Conservation (phyloP, 2,113 vertebrate genomes). For the Trematomus loennbergii region DNA sequence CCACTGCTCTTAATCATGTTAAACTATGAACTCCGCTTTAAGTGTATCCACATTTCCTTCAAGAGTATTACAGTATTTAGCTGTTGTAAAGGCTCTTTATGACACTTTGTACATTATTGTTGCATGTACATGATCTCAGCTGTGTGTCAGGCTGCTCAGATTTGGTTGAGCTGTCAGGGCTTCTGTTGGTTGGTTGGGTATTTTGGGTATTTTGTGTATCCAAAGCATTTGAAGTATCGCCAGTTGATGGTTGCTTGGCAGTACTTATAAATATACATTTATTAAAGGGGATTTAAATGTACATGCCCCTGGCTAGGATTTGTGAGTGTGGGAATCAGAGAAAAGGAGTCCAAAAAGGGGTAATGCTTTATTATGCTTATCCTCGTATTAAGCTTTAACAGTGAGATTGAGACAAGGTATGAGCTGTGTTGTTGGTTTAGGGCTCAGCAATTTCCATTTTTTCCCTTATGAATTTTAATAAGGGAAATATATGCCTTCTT, state of each 20-base stretch:
- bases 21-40: conserved; percentile 2
- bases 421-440: conserved; percentile 19
- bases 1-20: conserved; percentile 11
- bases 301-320: conserved; percentile 45
- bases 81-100: conserved; percentile 2
- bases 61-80: background rate
- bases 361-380: conserved; percentile 13
- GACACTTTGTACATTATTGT: background rate
- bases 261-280: conserved; percentile 61
- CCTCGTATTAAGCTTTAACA: conserved; percentile 15
- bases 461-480: conserved; percentile 34
- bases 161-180: conserved; percentile 9
- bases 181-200: background rate
- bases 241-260: conserved; percentile 33
- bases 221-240: conserved; percentile 11
- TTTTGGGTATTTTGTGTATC: background rate
- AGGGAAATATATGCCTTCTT: conserved; percentile 23
- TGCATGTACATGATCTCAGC: background rate
- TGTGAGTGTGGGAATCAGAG: conserved; percentile 40
- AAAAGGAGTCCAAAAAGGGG: background rate
- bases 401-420: conserved; percentile 12
- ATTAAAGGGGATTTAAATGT: conserved; percentile 58
- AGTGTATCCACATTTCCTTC: background rate
- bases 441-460: conserved; percentile 20
- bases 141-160: conserved; percentile 11